phyloP scores from a whole-genome alignment of 2,888 invertebrate species.

The Sarcophaga subvicina region DNA sequence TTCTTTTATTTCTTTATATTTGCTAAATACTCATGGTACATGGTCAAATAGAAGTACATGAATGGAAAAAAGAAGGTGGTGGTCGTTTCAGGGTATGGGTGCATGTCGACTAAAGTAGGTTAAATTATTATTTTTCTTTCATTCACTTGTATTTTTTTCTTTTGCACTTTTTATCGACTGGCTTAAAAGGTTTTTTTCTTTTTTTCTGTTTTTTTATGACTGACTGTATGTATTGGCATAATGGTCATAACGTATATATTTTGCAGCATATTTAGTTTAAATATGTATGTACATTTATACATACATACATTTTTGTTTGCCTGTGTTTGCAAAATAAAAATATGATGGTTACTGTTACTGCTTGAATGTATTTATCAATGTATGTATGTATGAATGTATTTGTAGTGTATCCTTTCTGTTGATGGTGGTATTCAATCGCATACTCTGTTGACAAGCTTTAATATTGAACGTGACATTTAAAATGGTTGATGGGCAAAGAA shows the following conservation, averaged over 20 bases:
- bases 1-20: slow-evolving; percentile 23
- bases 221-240: background rate
- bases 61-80: background rate
- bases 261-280: background rate
- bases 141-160: background rate
- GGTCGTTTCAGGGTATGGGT: slow-evolving; percentile 1
- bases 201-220: background rate
- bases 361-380: slow-evolving; percentile 43
- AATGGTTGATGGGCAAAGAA: slow-evolving; percentile 32
- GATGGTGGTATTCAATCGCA: slow-evolving; percentile 69
- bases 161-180: background rate
- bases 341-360: slow-evolving; percentile 34
- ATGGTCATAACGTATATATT: slow-evolving; percentile 9
- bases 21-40: background rate
- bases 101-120: slow-evolving; percentile 44
- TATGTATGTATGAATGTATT: background rate
- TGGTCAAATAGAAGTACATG: background rate
- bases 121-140: slow-evolving; percentile 47
- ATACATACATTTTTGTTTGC: no score
- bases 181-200: background rate
- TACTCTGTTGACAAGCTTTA: slow-evolving; percentile 68
- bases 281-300: background rate
- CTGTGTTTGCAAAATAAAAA: slow-evolving; percentile 1
- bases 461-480: slow-evolving; percentile 69
- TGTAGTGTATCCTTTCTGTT: slow-evolving; percentile 70